Evolutionary conservation across 2,113 vertebrate genomes (phyloP), one percentile per base, ranked within the genome.

Genomic region (Dolichotis patagonum): DNA sequence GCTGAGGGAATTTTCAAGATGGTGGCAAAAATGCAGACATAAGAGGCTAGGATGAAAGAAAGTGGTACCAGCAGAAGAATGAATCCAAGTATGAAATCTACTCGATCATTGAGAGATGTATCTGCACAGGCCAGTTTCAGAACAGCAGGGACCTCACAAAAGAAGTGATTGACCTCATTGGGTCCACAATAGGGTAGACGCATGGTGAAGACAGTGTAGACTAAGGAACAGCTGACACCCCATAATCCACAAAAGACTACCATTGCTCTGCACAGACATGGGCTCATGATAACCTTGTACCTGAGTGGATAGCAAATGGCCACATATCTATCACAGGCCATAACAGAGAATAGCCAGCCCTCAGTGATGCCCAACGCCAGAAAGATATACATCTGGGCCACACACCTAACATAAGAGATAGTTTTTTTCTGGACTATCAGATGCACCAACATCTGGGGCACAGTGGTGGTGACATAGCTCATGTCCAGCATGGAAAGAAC

Each of bases 361-460:
- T 98, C 97, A n/a, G 97, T 98, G 75, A 97, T 97, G 38, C 97
- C 97, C 73, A 97, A 35, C 26, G 96, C 91, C 63, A 98, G 81
- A 22, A 97, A 90, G 92, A 97, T 97, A 91, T 87, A 98, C 97
- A 98, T 97, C 90, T 98, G 95, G 4, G 0, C 71, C 71, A 97
- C 89, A 88, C 0, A 0, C 41, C 96, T 97, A 71, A 62, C 0
- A 8, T 84, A 98, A 24, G 98, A 98, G 90, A 98, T 92, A 11
- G 60, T 96, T 96, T 97, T 98, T 10, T 8, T 97, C 71, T 88
- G 77, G 58, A 0, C 0, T 58, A 95, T 92, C 89, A 94, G 0
- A 0, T 98, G 98, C 0, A 0, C 78, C 56, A 90, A 80, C 89
- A 97, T 96, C 93, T 96, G 96, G 60, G 98, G 98, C 95, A 97